Conservation (phyloP, 2,113 vertebrate species). For the Dipodomys merriami region DNA sequence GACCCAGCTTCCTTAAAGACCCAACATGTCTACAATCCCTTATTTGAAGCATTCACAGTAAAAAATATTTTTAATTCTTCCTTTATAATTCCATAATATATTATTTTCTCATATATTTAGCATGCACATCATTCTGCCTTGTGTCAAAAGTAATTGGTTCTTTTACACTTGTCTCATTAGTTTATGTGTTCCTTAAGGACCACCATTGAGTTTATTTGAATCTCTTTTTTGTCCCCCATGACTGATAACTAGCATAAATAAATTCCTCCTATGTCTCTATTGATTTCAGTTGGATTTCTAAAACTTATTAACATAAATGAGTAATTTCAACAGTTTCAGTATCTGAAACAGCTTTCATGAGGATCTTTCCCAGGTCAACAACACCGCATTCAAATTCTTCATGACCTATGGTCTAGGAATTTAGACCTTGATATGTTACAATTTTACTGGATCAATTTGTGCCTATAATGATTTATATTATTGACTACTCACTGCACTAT, state of each 20-base stretch:
- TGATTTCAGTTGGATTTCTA: conserved; percentile 39
- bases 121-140: not conserved
- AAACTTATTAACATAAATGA: conserved; percentile 35
- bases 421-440: conserved; percentile 32
- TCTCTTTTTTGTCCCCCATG: not conserved
- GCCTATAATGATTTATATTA: conserved; percentile 63
- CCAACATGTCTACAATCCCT: not conserved
- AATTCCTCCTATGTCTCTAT: conserved; percentile 14
- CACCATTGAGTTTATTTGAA: not conserved
- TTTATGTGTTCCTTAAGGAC: not conserved
- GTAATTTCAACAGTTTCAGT: conserved; percentile 25
- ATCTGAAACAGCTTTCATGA: not conserved
- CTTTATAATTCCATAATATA: not conserved
- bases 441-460: conserved; percentile 64
- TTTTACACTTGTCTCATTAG: not conserved
- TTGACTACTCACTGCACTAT: conserved; percentile 60
- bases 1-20: not conserved
- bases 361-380: conserved; percentile 41
- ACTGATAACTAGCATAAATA: conserved; percentile 10
- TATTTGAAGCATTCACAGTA: not conserved
- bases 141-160: not conserved
- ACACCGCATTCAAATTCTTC: conserved; percentile 55
- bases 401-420: conserved; percentile 37
- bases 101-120: not conserved
- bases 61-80: not conserved